Percentiles rank a stretch among this genome's conserved stretches.
phyloP scores from a whole-genome alignment of 2,888 invertebrate species.

The Ischnura elegans region DNA sequence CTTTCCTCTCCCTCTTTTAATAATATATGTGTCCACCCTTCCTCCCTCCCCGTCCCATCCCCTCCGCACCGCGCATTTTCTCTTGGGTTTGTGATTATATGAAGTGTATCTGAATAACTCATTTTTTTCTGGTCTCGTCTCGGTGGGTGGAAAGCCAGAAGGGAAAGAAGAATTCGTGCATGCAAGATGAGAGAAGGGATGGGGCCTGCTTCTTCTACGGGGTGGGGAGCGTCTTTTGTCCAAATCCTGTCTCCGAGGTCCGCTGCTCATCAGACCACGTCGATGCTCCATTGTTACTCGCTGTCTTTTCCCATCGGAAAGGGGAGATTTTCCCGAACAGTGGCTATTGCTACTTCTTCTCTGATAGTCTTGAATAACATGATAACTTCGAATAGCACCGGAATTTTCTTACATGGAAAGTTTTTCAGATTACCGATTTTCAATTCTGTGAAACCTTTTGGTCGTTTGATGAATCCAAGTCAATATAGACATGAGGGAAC shows the following conservation, averaged over 20 bases:
- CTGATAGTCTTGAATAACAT: no score
- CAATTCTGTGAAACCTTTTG: no score
- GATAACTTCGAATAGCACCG: no score
- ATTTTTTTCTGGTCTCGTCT: background rate
- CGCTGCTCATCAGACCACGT: background rate
- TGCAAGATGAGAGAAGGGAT: background rate
- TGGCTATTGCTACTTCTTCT: no score
- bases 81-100: background rate
- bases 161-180: background rate
- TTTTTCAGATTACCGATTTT: no score
- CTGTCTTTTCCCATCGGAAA: no score
- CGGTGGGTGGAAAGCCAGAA: background rate
- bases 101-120: background rate
- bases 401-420: no score
- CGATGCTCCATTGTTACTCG: no score
- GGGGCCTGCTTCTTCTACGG: no score
- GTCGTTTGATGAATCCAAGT: no score
- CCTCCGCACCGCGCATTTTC: background rate
- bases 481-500: no score
- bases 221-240: background rate
- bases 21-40: background rate
- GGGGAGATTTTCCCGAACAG: no score
- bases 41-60: background rate
- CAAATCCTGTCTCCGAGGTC: background rate
- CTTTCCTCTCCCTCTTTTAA: background rate